phyloP scores from a whole-genome alignment of 2,797 vertebrate genomes.

The Furcifer pardalis region DNA sequence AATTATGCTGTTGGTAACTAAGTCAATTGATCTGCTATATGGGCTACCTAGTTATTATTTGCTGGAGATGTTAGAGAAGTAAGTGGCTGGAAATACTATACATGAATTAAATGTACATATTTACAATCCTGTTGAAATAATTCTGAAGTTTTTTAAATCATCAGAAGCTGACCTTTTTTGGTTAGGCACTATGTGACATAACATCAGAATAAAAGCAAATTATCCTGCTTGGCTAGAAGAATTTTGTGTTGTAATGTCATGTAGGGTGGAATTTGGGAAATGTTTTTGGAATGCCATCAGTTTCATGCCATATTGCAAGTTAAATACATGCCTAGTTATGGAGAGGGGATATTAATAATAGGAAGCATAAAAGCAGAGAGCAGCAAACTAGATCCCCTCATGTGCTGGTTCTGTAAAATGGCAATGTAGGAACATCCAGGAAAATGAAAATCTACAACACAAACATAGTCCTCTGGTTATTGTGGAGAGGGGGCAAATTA shows the following conservation, averaged over 20 bases:
- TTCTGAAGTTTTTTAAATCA: slow-evolving; percentile 1
- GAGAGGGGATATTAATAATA: not conserved
- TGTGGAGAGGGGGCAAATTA: no score
- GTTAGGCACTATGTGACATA: not conserved
- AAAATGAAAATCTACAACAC: no score
- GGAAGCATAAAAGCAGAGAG: not conserved
- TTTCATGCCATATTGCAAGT: not conserved
- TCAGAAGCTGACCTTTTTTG: not conserved
- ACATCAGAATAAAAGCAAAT: not conserved
- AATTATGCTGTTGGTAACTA: not conserved
- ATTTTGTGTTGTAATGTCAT: not conserved
- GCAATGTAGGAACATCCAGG: no score
- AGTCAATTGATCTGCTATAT: not conserved
- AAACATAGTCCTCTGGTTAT: no score
- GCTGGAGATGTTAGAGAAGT: not conserved
- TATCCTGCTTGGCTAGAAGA: not conserved
- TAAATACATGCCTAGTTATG: not conserved
- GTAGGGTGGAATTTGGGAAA: not conserved
- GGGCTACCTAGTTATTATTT: not conserved
- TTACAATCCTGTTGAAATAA: slow-evolving; percentile 12
- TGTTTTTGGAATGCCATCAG: not conserved
- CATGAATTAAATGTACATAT: not conserved
- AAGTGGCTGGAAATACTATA: not conserved
- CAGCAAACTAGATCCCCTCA: not conserved
- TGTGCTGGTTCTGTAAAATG: not conserved